These are phyloP conservation scores for Liasis olivaceus DNA, from an alignment of 2,797 vertebrate species.

Conservation along the genomic window DNA sequence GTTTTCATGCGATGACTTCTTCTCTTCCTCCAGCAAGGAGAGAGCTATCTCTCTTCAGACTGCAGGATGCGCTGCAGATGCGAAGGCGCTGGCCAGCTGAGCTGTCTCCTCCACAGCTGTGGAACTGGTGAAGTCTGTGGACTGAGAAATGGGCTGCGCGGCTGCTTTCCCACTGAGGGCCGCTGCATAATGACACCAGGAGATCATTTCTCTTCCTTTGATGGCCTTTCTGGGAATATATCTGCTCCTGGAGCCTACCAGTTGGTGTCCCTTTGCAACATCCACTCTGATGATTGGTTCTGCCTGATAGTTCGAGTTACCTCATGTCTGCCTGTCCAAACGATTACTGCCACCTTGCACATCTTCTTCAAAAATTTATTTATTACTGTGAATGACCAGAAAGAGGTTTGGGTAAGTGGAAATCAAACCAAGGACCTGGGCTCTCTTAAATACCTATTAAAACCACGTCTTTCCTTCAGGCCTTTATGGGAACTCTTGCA, in stretches of 20 bases:
- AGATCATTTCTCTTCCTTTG: slow-evolving; percentile 72
- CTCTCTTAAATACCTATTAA: neutral
- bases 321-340: neutral
- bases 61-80: slow-evolving; percentile 75
- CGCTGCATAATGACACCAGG: slow-evolving; percentile 67
- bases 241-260: slow-evolving; percentile 69
- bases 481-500: neutral
- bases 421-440: neutral
- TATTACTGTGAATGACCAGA: slow-evolving; percentile 71
- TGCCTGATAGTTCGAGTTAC: slow-evolving; percentile 34
- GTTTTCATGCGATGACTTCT: neutral
- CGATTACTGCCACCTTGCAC: slow-evolving; percentile 34
- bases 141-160: slow-evolving; percentile 63
- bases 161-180: slow-evolving; percentile 64
- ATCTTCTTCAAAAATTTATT: slow-evolving; percentile 65
- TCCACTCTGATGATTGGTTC: slow-evolving; percentile 70
- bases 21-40: neutral
- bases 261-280: slow-evolving; percentile 70
- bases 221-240: slow-evolving; percentile 66
- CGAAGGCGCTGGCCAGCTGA: slow-evolving; percentile 57
- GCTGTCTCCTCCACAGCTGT: slow-evolving; percentile 69
- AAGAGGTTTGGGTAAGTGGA: slow-evolving; percentile 76
- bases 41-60: slow-evolving; percentile 36
- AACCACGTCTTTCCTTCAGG: neutral
- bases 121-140: slow-evolving; percentile 58